Percentiles rank a stretch among this genome's conserved stretches.
Evolutionary conservation across 2,888 invertebrate species (phyloP).

Genomic region (Brachyopa scutellaris): DNA sequence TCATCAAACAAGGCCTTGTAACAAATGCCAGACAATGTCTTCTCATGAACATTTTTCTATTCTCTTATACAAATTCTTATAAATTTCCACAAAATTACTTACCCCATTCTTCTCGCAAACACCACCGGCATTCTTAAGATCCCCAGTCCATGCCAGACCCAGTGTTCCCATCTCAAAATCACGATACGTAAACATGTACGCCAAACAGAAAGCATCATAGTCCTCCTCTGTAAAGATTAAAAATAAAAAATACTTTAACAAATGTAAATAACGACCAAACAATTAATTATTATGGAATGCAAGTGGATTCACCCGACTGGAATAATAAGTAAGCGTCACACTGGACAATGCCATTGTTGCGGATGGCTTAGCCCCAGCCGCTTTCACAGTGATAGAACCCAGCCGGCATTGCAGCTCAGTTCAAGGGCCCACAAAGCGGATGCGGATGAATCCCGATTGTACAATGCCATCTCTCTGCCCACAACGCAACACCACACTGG

Average conservation of each 20-base stretch:
- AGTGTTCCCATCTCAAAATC: slow-evolving; percentile 98
- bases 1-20: too few relatives aligned
- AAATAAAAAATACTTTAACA: slow-evolving; percentile 55
- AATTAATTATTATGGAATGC: slow-evolving; percentile 34
- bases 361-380: slow-evolving; percentile 21
- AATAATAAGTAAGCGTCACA: slow-evolving; percentile 51
- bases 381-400: background rate
- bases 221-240: slow-evolving; percentile 91
- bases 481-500: too few relatives aligned
- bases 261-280: slow-evolving; percentile 31
- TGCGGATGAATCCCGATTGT: slow-evolving; percentile 40
- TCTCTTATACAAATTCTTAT: too few relatives aligned
- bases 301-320: slow-evolving; percentile 37
- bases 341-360: slow-evolving; percentile 54
- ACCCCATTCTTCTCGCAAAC: slow-evolving; percentile 99
- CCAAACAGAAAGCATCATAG: slow-evolving; percentile 98
- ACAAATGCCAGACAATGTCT: too few relatives aligned
- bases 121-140: slow-evolving; percentile 97
- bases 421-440: slow-evolving; percentile 18
- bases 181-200: slow-evolving; percentile 99
- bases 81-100: too few relatives aligned
- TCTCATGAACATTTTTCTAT: too few relatives aligned
- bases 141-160: slow-evolving; percentile 99
- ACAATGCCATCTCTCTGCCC: slow-evolving; percentile 18
- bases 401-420: slow-evolving; percentile 17